These are phyloP conservation scores for Arrhamphus sclerolepis DNA, from an alignment of 2,797 vertebrate species.

Conservation along the genomic window DNA sequence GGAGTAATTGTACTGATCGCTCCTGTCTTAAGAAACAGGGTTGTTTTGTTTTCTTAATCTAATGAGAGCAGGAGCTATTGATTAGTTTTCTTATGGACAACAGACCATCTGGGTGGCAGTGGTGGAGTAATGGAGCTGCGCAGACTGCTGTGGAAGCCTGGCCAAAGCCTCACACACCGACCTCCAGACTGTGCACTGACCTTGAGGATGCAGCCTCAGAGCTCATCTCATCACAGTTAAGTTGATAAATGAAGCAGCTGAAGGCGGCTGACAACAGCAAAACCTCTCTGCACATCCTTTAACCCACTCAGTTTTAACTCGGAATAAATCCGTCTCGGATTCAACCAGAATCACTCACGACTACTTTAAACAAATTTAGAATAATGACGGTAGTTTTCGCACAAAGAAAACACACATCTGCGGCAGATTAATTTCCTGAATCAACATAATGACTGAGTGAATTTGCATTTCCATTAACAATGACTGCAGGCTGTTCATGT, in stretches of 20 bases:
- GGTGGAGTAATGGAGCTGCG: constrained; percentile 44
- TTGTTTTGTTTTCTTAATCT: too few relatives aligned
- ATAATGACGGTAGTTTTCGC: not conserved
- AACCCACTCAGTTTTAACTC: not conserved
- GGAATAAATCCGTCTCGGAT: too few relatives aligned
- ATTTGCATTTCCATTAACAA: too few relatives aligned
- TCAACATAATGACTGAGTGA: too few relatives aligned
- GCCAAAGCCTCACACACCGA: constrained; percentile 43
- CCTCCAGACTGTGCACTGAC: constrained; percentile 52
- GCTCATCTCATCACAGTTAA: constrained; percentile 57
- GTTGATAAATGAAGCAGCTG: constrained; percentile 52
- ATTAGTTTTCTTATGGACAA: constrained; percentile 26
- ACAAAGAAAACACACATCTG: not conserved
- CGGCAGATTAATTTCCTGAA: constrained; percentile 13
- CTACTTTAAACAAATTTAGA: not conserved
- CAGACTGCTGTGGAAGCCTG: constrained; percentile 36
- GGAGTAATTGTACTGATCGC: not conserved
- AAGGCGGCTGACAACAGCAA: constrained; percentile 27
- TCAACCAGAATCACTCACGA: not conserved
- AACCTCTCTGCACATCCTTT: not conserved
- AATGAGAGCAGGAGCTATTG: constrained; percentile 22
- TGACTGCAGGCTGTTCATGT: too few relatives aligned
- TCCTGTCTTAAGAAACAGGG: constrained; percentile 12
- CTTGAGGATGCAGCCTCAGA: constrained; percentile 52
- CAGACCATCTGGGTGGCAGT: constrained; percentile 27